Evolutionary conservation across 2,797 vertebrate genomes (phyloP), one percentile per base, ranked within the genome.

Genomic region (Myiothlypis coronata): DNA sequence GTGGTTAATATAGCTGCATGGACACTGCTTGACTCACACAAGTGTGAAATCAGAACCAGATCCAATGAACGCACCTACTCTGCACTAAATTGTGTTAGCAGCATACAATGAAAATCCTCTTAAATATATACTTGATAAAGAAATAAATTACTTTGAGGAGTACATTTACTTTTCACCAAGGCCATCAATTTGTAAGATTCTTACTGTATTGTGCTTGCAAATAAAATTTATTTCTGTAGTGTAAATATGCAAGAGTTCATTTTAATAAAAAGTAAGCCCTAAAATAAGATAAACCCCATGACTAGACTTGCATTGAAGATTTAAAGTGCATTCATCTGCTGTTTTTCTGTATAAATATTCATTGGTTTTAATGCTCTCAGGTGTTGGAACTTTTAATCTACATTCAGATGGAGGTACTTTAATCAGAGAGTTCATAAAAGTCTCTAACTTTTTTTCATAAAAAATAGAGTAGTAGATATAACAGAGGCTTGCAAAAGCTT

Each of bases 251-350:
- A 98, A 97, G 96, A 97, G 97, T 98, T 98, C 98, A 98, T 98
- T 98, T 98, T 98, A 98, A 98, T 98, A 98, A 98, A 98, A 98
- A 98, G 97, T 97, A 98, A 98, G 96, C 96, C 98, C 96, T 98
- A 97, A 98, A 98, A 98, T 98, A 98, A 98, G 98, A 98, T 98
- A 98, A 98, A 98, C 98, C 98, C 97, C 97, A 98, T 98, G 98
- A 98, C 98, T 98, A 98, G 98, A 98, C 97, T 97, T 97, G 97
- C 97, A 98, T 97, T 97, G 98, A 98, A 98, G 98, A 98, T 98
- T 98, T 98, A 98, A 97, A 97, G 97, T 97, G 96, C 96, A 98
- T 98, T 98, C 98, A 97, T 98, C 97, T 97, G 98, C 97, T 98
- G 97, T 97, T 98, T 98, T 98, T 97, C n/a, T 76, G 86, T 98